Conservation (phyloP, 2,888 invertebrate species). For the Dicroscelio sp. region DNA sequence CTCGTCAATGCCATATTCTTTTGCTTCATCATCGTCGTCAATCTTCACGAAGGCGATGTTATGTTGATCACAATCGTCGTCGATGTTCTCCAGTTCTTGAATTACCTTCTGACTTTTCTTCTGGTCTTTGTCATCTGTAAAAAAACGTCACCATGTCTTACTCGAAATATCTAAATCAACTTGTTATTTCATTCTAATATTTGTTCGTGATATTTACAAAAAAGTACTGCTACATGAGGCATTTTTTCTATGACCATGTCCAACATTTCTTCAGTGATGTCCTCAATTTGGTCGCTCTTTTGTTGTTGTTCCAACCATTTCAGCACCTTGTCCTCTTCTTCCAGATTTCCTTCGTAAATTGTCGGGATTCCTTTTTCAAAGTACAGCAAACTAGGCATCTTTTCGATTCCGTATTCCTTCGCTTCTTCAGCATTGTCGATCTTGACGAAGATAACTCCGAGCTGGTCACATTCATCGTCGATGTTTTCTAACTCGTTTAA, state of each 20-base stretch:
- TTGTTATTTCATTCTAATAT: no score
- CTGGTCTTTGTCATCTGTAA: conserved; percentile 97
- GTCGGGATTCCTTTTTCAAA: conserved; percentile 97
- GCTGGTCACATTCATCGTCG: conserved; percentile 97
- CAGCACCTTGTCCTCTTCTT: conserved; percentile 97
- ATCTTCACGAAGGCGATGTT: conserved; percentile 98
- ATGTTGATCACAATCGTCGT: conserved; percentile 98
- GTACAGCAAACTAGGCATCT: conserved; percentile 96
- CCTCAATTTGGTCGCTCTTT: conserved; percentile 97
- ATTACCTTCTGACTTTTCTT: conserved; percentile 97
- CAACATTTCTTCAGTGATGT: conserved; percentile 98
- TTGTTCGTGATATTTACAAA: conserved; percentile 95
- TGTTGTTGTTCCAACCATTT: conserved; percentile 97
- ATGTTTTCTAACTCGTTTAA: conserved; percentile 98
- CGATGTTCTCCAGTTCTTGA: conserved; percentile 97
- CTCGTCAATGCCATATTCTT: conserved; percentile 96
- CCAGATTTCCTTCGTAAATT: conserved; percentile 96
- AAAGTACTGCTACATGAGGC: conserved; percentile 97
- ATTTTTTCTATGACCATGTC: conserved; percentile 97
- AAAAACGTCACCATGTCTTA: neutral
- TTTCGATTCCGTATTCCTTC: conserved; percentile 97
- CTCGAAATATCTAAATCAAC: no score
- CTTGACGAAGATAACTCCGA: conserved; percentile 98
- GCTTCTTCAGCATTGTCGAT: conserved; percentile 98
- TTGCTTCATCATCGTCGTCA: conserved; percentile 97